Evolutionary conservation across 2,113 vertebrate genomes (phyloP).

Genomic region (Lycaon pictus): DNA sequence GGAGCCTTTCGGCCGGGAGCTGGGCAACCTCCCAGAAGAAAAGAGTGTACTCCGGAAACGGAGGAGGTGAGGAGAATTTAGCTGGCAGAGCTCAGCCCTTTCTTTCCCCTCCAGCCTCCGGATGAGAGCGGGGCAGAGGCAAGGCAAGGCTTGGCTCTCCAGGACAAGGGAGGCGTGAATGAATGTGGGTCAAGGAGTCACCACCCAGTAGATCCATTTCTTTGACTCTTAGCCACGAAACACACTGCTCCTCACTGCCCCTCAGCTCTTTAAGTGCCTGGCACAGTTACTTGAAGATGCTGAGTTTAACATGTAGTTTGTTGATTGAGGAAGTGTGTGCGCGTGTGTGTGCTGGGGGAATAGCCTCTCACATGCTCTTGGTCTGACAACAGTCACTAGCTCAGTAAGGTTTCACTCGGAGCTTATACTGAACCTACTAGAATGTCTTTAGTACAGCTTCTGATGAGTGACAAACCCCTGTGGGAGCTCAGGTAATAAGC

Average conservation of each 20-base stretch:
- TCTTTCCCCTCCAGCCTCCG: not conserved
- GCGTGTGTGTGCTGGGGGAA: too few species aligned
- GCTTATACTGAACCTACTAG: not conserved
- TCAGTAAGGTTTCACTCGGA: not conserved
- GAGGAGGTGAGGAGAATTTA: constrained; percentile 91
- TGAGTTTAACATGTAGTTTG: constrained; percentile 15
- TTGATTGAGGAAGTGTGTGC: not conserved
- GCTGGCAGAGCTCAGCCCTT: not conserved
- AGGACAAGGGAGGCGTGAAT: not conserved
- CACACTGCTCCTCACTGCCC: not conserved
- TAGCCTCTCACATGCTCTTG: not conserved
- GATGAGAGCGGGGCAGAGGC: not conserved
- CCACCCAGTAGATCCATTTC: not conserved
- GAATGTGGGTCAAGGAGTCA: not conserved
- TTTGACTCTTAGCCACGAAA: not conserved
- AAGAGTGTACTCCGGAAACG: constrained; percentile 92
- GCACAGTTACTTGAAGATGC: constrained; percentile 24
- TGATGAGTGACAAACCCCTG: not conserved
- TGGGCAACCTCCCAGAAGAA: constrained; percentile 96
- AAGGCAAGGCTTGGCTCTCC: not conserved
- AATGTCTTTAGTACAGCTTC: not conserved
- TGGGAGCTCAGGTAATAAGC: not conserved
- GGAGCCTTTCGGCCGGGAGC: constrained; percentile 98
- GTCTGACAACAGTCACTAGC: not conserved
- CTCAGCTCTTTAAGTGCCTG: not conserved